Evolutionary conservation across 2,113 vertebrate genomes (phyloP), one percentile per base, ranked within the genome.

Genomic region (Diphyllodes magnificus): DNA sequence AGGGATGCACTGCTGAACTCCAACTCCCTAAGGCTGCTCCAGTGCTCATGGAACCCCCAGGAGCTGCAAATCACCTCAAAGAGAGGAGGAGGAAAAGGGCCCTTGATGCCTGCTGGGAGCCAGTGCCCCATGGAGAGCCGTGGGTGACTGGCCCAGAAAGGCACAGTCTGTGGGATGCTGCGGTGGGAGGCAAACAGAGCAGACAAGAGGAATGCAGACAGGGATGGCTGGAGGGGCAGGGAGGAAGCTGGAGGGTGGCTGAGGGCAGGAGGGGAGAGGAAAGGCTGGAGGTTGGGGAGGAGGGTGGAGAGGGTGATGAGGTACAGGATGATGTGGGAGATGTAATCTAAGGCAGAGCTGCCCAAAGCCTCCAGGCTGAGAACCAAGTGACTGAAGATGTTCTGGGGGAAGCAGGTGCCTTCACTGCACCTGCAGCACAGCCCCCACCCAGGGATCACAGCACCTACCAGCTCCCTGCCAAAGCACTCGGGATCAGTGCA

Each of bases 1-100:
- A 68, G 22, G 15, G 7, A 13, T 1, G 0, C 0, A 0, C 53
- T 60, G 19, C 70, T 44, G 66, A 54, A 9, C 24, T 64, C 30
- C 82, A 37, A 25, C 47, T 79, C n/a, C 28, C 20, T 6, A 42
- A 51, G 59, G 13, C 40, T 20, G 28, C 28, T 57, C 10, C 51
- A 13, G 61, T 4, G 28, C 9, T 27, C 11, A 0, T 3, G 4
- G 37, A 39, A 57, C 4, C 37, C 54, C 13, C 7, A 5, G 30
- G 14, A 17, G 8, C 17, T 47, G 33, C 4, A 24, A 53, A 39
- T 42, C 45, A 10, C 57, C 71, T 28, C 30, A 17, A 54, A 21
- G 23, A 21, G 7, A 65, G 76, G 16, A 15, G 61, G 30, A 66
- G 6, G 9, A 15, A 78, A 82, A 33, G 1, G 0, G 30, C 13